These are phyloP conservation scores for Drosophila hamatofila DNA, from an alignment of 2,888 invertebrate genomes.

Conservation along the genomic window DNA sequence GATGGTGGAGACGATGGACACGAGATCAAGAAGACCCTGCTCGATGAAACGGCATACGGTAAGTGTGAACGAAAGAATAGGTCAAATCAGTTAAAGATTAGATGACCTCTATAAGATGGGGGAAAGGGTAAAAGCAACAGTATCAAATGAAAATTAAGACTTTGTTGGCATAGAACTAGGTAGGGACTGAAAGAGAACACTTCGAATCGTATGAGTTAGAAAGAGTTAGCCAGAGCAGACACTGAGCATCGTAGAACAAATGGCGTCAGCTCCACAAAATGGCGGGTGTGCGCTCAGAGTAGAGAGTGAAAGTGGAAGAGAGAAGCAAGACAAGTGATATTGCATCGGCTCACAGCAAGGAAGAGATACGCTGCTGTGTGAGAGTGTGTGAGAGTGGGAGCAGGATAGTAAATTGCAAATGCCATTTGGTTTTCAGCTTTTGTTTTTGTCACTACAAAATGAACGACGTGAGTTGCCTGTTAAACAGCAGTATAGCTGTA, in stretches of 20 bases:
- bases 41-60: conserved; percentile 93
- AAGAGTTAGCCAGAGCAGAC: neutral
- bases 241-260: neutral
- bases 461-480: conserved; percentile 23
- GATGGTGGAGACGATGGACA: conserved; percentile 93
- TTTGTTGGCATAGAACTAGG: no score
- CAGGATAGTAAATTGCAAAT: conserved; percentile 19
- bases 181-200: no score
- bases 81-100: accelerated
- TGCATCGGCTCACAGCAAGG: neutral
- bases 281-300: neutral
- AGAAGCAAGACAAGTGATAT: neutral
- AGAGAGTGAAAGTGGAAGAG: neutral
- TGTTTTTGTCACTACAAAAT: conserved; percentile 29
- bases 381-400: neutral
- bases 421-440: neutral
- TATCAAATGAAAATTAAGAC: neutral
- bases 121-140: neutral
- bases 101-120: neutral
- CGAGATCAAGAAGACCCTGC: conserved; percentile 92
- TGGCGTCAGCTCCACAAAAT: neutral
- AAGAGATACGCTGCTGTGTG: neutral
- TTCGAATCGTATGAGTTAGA: neutral
- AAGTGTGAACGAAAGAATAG: conserved; percentile 83
- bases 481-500: conserved; percentile 4